Evolutionary conservation across 2,113 vertebrate species (phyloP).

Genomic region (Charina bottae): DNA sequence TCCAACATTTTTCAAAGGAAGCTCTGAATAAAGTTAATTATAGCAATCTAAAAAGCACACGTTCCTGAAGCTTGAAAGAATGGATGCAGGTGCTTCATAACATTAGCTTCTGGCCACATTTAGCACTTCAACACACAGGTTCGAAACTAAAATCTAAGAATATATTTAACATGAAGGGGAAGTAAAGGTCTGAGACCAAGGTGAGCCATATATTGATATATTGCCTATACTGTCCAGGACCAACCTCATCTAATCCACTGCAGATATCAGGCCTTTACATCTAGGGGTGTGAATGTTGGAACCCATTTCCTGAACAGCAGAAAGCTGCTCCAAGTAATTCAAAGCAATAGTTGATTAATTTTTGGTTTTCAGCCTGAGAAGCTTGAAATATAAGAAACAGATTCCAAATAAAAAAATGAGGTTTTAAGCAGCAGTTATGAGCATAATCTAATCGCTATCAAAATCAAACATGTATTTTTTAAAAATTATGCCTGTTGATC

Average conservation of each 20-base stretch:
- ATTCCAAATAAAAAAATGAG: background rate
- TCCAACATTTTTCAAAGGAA: background rate
- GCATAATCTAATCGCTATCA: background rate
- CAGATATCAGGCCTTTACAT: background rate
- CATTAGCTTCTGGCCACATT: background rate
- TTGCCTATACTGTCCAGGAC: background rate
- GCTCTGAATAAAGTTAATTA: background rate
- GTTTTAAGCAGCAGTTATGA: background rate
- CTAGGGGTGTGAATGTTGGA: background rate
- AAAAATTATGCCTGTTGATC: conserved; percentile 8
- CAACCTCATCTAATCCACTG: background rate
- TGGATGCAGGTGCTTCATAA: background rate
- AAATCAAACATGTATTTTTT: background rate
- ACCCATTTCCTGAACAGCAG: background rate
- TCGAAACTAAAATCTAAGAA: background rate
- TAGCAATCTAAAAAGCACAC: background rate
- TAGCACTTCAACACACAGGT: background rate
- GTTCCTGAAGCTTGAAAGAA: background rate
- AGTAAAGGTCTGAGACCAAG: background rate
- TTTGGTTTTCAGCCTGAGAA: background rate
- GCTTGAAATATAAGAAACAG: background rate
- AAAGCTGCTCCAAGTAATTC: background rate
- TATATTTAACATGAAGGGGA: background rate
- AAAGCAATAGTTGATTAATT: background rate
- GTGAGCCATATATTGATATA: background rate